A percentile compares a stretch with the other conserved stretches of the same genome.
Evolutionary conservation across 2,888 invertebrate genomes (phyloP).

Genomic region (Cryptus viduatorius): DNA sequence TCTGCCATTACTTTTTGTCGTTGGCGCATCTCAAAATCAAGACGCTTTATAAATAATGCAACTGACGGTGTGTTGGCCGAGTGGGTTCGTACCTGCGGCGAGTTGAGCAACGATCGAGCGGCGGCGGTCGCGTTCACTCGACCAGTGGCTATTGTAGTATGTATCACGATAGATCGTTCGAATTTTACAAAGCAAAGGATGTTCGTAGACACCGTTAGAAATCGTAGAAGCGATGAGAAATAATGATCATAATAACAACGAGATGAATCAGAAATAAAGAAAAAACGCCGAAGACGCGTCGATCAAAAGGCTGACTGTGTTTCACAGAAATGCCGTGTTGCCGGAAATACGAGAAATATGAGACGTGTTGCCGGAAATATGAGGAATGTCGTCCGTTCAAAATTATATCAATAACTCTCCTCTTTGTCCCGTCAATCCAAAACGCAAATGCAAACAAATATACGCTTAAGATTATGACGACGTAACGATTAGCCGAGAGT

Average conservation of each 20-base stretch:
- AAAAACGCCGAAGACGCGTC: not conserved
- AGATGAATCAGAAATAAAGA: not conserved
- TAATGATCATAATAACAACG: not conserved
- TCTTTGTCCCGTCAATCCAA: not conserved
- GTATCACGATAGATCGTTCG: slow-evolving; percentile 25
- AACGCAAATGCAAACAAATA: not conserved
- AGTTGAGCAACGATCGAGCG: slow-evolving; percentile 27
- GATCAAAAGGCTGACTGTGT: not conserved
- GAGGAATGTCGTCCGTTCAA: not conserved
- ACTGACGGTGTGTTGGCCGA: slow-evolving; percentile 67
- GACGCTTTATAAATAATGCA: slow-evolving; percentile 77
- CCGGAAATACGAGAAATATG: not conserved
- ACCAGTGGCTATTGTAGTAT: slow-evolving; percentile 5
- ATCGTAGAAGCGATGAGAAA: not conserved
- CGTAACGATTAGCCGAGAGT: slow-evolving; percentile 67
- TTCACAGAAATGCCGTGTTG: not conserved
- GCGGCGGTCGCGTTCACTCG: not conserved
- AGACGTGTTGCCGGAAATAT: slow-evolving; percentile 16
- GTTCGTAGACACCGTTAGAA: slow-evolving; percentile 6
- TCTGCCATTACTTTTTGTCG: slow-evolving; percentile 51
- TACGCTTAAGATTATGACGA: slow-evolving; percentile 28
- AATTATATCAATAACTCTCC: not conserved
- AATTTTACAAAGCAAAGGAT: not conserved
- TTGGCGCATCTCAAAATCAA: slow-evolving; percentile 71
- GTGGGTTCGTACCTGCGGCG: slow-evolving; percentile 18